Base-by-base conservation (phyloP, 2,113 vertebrate species). In the Peromyscus polionotus region DNA sequence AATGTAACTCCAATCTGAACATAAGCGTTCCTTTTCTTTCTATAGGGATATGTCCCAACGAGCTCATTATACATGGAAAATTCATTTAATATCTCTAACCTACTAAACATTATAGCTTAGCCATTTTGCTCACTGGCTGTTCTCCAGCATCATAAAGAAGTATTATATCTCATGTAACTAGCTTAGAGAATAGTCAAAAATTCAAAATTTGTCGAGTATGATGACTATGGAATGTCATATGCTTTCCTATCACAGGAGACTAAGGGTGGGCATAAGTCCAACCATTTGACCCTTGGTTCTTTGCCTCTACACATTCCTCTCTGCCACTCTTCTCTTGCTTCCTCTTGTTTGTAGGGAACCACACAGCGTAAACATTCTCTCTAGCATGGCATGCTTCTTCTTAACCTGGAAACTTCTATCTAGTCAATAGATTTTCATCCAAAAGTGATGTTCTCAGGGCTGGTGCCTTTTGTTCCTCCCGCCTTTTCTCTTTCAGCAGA, bases 1-100 rank as follows among this genome's bases (percentile, higher is more conserved):
- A 39, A 33, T 81, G 57, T 96, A 87, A 86, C 28, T 72, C 14
- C 51, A 67, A 93, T 92, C 65, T 91, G 93, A 86, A 92, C 73
- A 42, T 28, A 59, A n/a, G 33, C 0, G 2, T 45, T 39, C 33
- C 42, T 63, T 28, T 42, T 83, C 17, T 90, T 83, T 65, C 12
- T 51, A 39, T 24, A 33, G 42, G 26, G 59, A 20, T 2, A 17
- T 54, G 20, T 67, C 12, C n/a, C n/a, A 89, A 39, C 19, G 33
- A 65, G 26, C 28, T 48, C 45, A 26, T 68, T 17, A 5, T 39
- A 48, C 67, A 36, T n/a, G 57, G 39, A 79, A 61, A 86, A 36
- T n/a, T 10, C 0, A 17, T 24, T 84, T 36, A 76, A 31, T 33
- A 12, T 14, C 45, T 14, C 19, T 67, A 12, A 42, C 33, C 33